Base-by-base conservation (phyloP, 2,888 invertebrate species). In the Cephus pygmeus region DNA sequence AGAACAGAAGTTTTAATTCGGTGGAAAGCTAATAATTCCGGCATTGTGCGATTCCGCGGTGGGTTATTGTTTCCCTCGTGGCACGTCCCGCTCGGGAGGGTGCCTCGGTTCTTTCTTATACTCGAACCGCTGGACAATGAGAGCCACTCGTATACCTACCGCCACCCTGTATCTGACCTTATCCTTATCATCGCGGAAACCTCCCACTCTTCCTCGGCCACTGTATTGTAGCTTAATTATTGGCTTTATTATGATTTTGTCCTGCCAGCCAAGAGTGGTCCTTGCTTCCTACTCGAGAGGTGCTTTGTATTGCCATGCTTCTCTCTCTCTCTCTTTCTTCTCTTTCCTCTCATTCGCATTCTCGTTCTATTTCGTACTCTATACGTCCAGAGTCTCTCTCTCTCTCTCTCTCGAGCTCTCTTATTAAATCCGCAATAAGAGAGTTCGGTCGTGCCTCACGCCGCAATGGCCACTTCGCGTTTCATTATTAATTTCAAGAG, bases 11-110 rank as follows among this genome's bases (percentile, higher is more conserved):
- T 90, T 89, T 89, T 90, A 89, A 90, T 90, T 89, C 87, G 87
- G 85, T 84, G 86, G 83, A 88, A 89, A 90, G 87, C 90, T 90
- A 90, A 90, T 90, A 90, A 90, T 89, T 89, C 88, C 86, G 82
- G 86, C 87, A 90, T 90, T 90, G 89, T 90, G 87, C 84, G 85
- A 87, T 87, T 85, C 85, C 86, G 83, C 81, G 80, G 83, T 83
- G 82, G 56, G 86, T 89, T 88, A 90, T 90, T 90, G 90, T 90
- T 90, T 90, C 88, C 89, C 86, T 85, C 78, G 80, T 79, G 73
- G 77, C 77, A 75, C 81, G 82, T 79, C 81, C 71, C 33, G 15
- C 33, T 23, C 71, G 12, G 23, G 33, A 34, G 31, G 71, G 31
- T 11, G 33, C 34, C 71, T 12, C 6, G n/a, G 71, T 31, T 71